Percentiles rank a stretch among this genome's conserved stretches.
phyloP scores from a whole-genome alignment of 1,140 invertebrate species.

The Phenacoccus solenopsis region DNA sequence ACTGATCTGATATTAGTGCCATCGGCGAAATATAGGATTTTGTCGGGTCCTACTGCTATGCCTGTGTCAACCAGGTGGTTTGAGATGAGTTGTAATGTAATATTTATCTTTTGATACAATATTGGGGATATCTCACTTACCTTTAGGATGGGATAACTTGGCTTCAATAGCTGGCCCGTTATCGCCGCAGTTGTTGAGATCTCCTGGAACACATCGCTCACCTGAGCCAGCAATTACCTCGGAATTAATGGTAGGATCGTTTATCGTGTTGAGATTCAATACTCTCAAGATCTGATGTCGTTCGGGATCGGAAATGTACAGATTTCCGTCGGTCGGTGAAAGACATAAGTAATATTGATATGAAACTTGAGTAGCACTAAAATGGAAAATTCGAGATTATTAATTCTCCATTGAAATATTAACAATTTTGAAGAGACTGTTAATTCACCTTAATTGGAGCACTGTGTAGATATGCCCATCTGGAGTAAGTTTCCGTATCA shows the following conservation, averaged over 20 bases:
- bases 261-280: constrained; percentile 56
- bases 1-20: constrained; percentile 86
- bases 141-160: constrained; percentile 91
- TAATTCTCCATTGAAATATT: too few relatives aligned
- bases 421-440: neutral
- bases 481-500: constrained; percentile 82
- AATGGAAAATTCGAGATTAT: constrained; percentile 30
- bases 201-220: constrained; percentile 86
- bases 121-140: constrained; percentile 35
- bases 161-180: constrained; percentile 77
- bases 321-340: constrained; percentile 83
- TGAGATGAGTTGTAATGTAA: neutral
- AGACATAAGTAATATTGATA: constrained; percentile 92
- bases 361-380: constrained; percentile 76
- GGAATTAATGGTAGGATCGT: constrained; percentile 70
- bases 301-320: constrained; percentile 94
- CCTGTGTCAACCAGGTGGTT: constrained; percentile 36
- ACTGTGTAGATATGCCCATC: constrained; percentile 85
- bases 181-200: constrained; percentile 81
- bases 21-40: constrained; percentile 87
- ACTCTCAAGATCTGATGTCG: constrained; percentile 73
- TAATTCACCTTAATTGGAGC: constrained; percentile 66
- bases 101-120: neutral
- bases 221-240: constrained; percentile 85
- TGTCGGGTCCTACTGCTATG: constrained; percentile 77